Evolutionary conservation across 1,140 invertebrate species (phyloP), one percentile per base, ranked within the genome.

Genomic region (Lordiphosa clarofinis): DNA sequence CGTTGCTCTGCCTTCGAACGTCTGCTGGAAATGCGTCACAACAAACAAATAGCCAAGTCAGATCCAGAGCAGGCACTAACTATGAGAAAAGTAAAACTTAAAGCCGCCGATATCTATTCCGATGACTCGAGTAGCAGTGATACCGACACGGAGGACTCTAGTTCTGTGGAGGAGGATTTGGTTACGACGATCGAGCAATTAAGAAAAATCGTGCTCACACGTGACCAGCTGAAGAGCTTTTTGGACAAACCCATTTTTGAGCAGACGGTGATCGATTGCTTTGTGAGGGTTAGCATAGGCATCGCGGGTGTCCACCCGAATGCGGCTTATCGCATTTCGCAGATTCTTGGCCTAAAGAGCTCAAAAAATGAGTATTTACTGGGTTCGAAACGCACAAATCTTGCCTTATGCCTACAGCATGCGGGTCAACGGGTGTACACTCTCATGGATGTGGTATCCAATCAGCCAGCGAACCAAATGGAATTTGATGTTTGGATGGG

Each of bases 231-330:
- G 12, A 54, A 59, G 12, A 46, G 15, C 4, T 63, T 78, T 2
- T 7, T 78, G 12, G 63, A 68, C 2, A 73, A 56, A 8, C 74
- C 74, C 7, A 54, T 55, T 12, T 78, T 78, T 15, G 56, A 52
- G 12, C 2, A 60, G 55, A 59, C 58, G 0, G 48, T 73, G 2
- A 13, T 42, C 6, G 55, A 59, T 35, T 68, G 62, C 55, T 78
- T 63, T 28, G 63, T 76, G 0, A 63, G 73, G 2, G 13, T 57
- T 4, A 66, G 43, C 28, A 11, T 61, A 1, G 40, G 56, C 10
- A 3, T 11, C 6, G 7, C 21, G 4, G 15, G 35, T 1, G 19
- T 8, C 6, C 13, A 33, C 4, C 12, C 9, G 2, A 19, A 39
- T 1, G 4, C 35, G 6, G 12, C 72, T 5, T 56, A 67, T 19